These are phyloP conservation scores for Cyprinus carpio DNA, from an alignment of 2,113 vertebrate species.

Conservation along the genomic window DNA sequence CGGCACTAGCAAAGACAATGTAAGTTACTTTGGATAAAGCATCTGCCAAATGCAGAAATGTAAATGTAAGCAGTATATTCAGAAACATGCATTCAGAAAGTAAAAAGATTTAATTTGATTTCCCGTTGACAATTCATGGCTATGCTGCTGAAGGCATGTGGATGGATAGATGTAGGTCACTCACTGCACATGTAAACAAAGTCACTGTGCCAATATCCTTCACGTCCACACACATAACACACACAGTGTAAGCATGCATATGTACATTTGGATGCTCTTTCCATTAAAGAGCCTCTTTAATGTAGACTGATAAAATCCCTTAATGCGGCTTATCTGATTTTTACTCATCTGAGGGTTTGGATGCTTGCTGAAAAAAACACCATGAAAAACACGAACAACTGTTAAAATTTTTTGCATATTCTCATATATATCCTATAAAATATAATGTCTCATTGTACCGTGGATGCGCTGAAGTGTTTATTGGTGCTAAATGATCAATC, in stretches of 20 bases:
- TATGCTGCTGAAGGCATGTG: neutral
- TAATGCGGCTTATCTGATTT: conserved; percentile 7
- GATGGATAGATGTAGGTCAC: neutral
- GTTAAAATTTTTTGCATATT: neutral
- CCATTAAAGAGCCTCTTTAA: neutral
- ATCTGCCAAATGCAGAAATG: neutral
- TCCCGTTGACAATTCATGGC: neutral
- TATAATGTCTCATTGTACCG: neutral
- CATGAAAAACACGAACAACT: neutral
- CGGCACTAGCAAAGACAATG: neutral
- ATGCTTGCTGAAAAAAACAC: neutral
- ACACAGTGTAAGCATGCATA: neutral
- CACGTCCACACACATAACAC: conserved; percentile 26
- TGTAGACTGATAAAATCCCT: neutral
- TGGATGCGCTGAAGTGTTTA: neutral
- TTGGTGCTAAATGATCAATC: neutral
- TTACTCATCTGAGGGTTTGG: neutral
- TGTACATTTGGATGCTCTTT: neutral
- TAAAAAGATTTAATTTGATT: neutral
- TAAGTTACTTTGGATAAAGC: neutral
- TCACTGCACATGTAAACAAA: conserved; percentile 11
- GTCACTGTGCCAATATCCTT: neutral
- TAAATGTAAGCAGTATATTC: neutral
- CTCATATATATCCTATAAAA: neutral
- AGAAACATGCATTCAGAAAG: neutral